Evolutionary conservation across 2,113 vertebrate species (phyloP).

Genomic region (Alethe diademata): DNA sequence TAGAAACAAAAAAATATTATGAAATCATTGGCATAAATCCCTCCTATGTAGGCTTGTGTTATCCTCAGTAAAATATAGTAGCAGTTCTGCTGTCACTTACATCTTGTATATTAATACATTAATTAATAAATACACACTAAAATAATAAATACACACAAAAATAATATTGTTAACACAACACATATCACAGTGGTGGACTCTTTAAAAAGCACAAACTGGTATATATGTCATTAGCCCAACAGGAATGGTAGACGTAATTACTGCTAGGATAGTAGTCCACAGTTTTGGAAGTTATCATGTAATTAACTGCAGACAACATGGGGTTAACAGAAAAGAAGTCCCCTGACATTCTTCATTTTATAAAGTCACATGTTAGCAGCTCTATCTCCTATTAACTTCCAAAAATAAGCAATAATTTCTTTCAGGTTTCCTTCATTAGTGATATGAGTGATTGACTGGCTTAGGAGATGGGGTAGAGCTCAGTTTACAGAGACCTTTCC

Average conservation of each 20-base stretch:
- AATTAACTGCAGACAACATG: not conserved
- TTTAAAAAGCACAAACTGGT: not conserved
- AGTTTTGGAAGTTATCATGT: not conserved
- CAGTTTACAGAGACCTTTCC: not conserved
- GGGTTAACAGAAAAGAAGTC: not conserved
- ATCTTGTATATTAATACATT: not conserved
- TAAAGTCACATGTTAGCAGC: not conserved
- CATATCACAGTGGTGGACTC: not conserved
- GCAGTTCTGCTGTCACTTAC: not conserved
- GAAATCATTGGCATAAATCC: not conserved
- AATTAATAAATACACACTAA: not conserved
- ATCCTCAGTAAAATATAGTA: not conserved
- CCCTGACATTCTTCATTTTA: not conserved
- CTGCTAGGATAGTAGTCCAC: not conserved
- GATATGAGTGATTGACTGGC: not conserved
- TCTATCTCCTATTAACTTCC: not conserved
- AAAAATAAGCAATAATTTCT: not conserved
- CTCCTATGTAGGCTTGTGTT: not conserved
- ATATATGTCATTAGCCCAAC: not conserved
- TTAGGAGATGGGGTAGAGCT: not conserved
- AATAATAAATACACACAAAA: not conserved
- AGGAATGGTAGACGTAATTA: not conserved
- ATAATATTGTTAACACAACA: not conserved
- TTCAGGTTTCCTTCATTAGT: not conserved
- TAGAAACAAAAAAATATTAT: constrained; percentile 14